Base-by-base conservation (phyloP, 2,113 vertebrate species). In the Crotalus viridis region DNA sequence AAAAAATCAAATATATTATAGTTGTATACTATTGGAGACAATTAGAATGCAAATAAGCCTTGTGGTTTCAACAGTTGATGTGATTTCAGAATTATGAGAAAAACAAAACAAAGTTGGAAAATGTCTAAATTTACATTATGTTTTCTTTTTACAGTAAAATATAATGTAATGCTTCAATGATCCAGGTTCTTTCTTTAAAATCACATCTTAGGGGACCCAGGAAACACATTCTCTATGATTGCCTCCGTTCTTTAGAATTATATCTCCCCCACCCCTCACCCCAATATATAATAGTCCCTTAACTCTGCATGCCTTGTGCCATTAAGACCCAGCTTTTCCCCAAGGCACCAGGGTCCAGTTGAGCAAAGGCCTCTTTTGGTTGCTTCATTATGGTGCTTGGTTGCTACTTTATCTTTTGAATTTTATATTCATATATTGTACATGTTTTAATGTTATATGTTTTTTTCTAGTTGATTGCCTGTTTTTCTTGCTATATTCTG, bases 41-140 rank as follows among this genome's bases (percentile, higher is more conserved):
- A 93, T 43, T 89, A 90, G 51, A 95, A 93, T 10, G 85, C 12
- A n/a, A 91, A 93, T 5, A 24, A 8, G 12, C 13, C 48, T 56
- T 74, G 8, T 94, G 48, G 88, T 94, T 92, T 93, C 54, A 93
- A 88, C 90, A 91, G 87, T 13, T 90, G 52, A 91, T 48, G 92
- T 57, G 22, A 90, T 59, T n/a, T 28, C 87, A 7, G 0, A 5
- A 24, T 21, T 92, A 56, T 52, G 26, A 85, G n/a, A 87, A 26
- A 94, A 26, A 21, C 2, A 89, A 92, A 51, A 93, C 59, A 3
- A 5, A 90, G 39, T 9, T 74, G 89, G 94, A 22, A 88, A 19
- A 28, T 89, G 1, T 51, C 8, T 22, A 12, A 59, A 59, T 89
- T 21, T 28, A 48, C 22, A 6, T 85, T 28, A 92, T 28, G 9